Percentiles rank a stretch among this genome's conserved stretches.
Evolutionary conservation across 2,113 vertebrate species (phyloP).

Genomic region (Donacobius atricapilla): DNA sequence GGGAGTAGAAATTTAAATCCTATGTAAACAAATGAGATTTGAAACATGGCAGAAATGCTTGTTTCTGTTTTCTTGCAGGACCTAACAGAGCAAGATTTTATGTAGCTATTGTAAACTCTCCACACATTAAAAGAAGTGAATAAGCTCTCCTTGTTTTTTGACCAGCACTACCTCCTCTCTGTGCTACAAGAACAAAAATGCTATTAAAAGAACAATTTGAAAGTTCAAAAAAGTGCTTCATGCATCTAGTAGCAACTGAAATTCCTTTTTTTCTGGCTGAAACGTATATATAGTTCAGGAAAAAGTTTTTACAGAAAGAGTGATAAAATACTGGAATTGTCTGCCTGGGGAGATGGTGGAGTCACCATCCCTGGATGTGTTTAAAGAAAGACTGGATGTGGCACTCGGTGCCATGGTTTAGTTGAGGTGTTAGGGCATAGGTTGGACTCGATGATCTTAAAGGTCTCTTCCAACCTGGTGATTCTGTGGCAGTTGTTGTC

Average conservation of each 20-base stretch:
- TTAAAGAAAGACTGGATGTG: neutral
- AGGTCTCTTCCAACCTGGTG: neutral
- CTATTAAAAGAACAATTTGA: neutral
- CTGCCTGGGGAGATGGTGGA: fast-evolving
- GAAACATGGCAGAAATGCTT: neutral
- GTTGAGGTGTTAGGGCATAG: too few relatives aligned
- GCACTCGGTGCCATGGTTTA: fast-evolving
- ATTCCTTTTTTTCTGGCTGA: neutral
- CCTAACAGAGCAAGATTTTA: neutral
- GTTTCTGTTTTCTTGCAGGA: neutral
- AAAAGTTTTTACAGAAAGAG: fast-evolving
- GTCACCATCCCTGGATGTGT: neutral
- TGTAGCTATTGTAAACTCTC: neutral
- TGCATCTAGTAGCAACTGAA: neutral
- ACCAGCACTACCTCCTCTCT: neutral
- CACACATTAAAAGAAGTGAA: neutral
- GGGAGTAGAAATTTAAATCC: neutral
- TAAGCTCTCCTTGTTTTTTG: neutral
- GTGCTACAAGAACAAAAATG: neutral
- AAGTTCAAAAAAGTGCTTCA: neutral
- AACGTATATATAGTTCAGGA: neutral
- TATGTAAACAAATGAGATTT: neutral
- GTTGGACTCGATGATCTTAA: fast-evolving
- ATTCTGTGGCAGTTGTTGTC: neutral
- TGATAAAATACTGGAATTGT: neutral